phyloP scores from a whole-genome alignment of 2,888 invertebrate species.

The Synanthedon formicaeformis region DNA sequence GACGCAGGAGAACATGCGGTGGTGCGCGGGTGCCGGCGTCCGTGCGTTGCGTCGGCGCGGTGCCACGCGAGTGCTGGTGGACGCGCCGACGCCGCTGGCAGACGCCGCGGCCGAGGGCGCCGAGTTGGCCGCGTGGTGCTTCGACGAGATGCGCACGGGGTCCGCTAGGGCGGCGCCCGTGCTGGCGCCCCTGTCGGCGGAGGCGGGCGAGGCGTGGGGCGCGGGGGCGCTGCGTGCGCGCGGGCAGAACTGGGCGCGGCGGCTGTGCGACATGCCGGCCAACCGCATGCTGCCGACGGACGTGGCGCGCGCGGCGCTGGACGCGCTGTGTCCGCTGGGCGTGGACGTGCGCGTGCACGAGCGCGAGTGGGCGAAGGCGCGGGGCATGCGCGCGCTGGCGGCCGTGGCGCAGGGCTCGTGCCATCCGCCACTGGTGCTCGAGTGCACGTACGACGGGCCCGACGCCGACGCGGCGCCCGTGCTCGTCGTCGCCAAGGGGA shows the following conservation, averaged over 20 bases:
- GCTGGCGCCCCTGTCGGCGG: background rate
- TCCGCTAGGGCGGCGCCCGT: background rate
- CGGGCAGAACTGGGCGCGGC: constrained; percentile 82
- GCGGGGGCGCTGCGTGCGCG: constrained; percentile 73
- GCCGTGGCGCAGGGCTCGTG: constrained; percentile 78
- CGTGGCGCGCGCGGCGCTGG: constrained; percentile 74
- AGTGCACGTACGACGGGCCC: constrained; percentile 70
- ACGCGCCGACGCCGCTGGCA: constrained; percentile 56
- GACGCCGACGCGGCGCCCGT: constrained; percentile 62
- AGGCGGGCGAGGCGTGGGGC: constrained; percentile 46
- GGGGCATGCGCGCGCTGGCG: constrained; percentile 75
- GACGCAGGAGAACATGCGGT: constrained; percentile 44
- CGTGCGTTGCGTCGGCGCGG: constrained; percentile 25
- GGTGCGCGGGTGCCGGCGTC: constrained; percentile 49
- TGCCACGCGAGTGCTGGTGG: constrained; percentile 46
- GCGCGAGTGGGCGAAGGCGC: constrained; percentile 73
- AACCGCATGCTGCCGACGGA: constrained; percentile 83
- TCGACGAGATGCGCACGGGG: constrained; percentile 4
- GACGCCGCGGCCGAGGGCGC: constrained; percentile 79
- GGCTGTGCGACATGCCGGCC: constrained; percentile 80
- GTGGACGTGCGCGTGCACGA: constrained; percentile 67
- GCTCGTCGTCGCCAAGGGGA: constrained; percentile 75
- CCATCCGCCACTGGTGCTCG: constrained; percentile 74
- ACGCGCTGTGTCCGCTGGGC: constrained; percentile 73
- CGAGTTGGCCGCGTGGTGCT: constrained; percentile 71